A percentile compares a stretch with the other conserved stretches of the same genome.
Conservation (phyloP, 2,888 invertebrate species). For the Lepeophtheirus nordmannii region DNA sequence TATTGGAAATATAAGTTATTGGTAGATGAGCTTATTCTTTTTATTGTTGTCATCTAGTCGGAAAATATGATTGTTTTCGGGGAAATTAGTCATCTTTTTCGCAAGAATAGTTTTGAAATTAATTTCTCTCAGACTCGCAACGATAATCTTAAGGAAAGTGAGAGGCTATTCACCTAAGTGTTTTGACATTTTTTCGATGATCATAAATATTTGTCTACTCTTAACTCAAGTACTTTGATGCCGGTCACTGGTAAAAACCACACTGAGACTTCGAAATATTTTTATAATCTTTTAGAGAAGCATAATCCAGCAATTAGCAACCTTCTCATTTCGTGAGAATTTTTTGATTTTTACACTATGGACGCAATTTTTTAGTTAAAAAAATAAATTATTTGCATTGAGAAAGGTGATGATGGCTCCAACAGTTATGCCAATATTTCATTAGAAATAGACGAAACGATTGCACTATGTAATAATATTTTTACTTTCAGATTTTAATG, state of each 20-base stretch:
- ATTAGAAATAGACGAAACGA: no score
- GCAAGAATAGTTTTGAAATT: constrained; percentile 64
- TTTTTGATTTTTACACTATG: no score
- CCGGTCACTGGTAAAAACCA: no score
- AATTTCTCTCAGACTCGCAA: background rate
- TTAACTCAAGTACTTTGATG: background rate
- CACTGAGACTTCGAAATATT: no score
- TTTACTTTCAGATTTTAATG: no score
- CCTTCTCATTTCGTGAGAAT: no score
- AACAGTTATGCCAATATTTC: no score
- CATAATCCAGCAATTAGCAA: background rate
- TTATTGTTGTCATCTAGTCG: constrained; percentile 93
- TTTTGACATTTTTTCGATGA: background rate
- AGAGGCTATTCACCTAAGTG: background rate
- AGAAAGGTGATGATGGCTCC: no score
- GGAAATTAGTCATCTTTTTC: constrained; percentile 79
- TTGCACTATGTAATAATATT: no score
- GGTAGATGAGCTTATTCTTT: constrained; percentile 41
- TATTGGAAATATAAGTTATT: no score
- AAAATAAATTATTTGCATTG: no score
- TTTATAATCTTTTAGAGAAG: background rate
- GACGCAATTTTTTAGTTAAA: no score
- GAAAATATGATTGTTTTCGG: constrained; percentile 92
- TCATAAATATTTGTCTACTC: background rate
- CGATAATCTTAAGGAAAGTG: background rate